Evolutionary conservation across 92 coral and sea anemone species (phyloP).

Genomic region (Bergia puertoricense): DNA sequence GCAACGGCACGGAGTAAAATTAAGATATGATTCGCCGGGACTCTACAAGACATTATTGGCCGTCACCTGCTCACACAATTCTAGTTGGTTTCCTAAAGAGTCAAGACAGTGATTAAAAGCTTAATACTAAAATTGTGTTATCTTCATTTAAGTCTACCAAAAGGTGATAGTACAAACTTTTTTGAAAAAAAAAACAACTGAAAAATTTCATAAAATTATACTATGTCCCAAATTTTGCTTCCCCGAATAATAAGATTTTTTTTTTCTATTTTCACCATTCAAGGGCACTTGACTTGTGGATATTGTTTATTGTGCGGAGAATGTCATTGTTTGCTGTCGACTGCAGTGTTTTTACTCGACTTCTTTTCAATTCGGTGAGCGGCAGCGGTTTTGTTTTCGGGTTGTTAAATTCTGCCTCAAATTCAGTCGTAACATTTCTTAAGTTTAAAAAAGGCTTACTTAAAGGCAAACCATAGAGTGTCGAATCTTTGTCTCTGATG

Average conservation of each 20-base stretch:
- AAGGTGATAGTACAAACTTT: background rate
- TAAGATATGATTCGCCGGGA: no score
- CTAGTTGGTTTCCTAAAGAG: background rate
- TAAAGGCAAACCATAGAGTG: background rate
- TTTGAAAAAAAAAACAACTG: no score
- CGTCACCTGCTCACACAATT: background rate
- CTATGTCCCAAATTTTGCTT: no score
- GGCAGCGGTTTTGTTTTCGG: background rate
- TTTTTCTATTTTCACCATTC: background rate
- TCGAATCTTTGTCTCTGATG: background rate
- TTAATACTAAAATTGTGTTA: no score
- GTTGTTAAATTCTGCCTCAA: background rate
- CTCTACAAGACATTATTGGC: background rate
- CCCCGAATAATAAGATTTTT: background rate
- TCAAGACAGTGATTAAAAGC: background rate
- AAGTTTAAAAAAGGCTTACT: background rate
- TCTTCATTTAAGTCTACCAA: background rate
- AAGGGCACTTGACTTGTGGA: background rate
- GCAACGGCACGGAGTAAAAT: background rate
- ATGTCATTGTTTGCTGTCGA: background rate
- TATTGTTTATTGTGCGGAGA: background rate
- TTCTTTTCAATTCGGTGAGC: background rate
- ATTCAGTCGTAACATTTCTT: background rate
- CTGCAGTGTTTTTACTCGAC: background rate
- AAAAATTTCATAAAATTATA: no score